Evolutionary conservation across 1,140 invertebrate species (phyloP), one percentile per base, ranked within the genome.

Genomic region (Apocrypta bakeri): DNA sequence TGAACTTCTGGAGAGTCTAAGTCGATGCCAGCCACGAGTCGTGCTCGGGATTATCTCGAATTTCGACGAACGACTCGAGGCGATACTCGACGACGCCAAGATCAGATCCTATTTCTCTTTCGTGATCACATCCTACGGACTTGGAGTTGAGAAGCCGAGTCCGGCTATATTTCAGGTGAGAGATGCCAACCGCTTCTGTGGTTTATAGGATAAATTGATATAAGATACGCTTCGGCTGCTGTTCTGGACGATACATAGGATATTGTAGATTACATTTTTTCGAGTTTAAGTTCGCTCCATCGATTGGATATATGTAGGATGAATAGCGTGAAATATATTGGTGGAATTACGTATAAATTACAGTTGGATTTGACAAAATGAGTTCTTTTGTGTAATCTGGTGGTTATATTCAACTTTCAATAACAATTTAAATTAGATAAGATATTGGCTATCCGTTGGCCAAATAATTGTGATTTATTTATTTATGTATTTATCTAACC

Each of bases 1-100:
- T 3, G 93, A 95, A 37, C 89, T 97, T 42, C 91, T 98, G 0
- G 89, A 94, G 40, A 92, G 93, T 82, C 87, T 96, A 21, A 92
- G 91, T 77, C 85, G 88, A 31, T 88, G 89, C 27, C 88, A 88
- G 29, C 88, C 88, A 25, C 86, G 90, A 63, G 85, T 95, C 17
- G 86, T 91, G 6, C 83, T 98, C 29, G 97, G 97, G 24, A 94
- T 97, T 0, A 95, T 98, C 84, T 97, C 97, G 17, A 98, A 98
- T 92, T 97, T 96, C 92, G 97, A 98, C 92, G 95, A 96, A 69
- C 93, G 97, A 77, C 90, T 98, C 0, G 91, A 95, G 73, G 90
- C 91, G 3, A 94, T 98, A 79, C 91, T 98, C 31, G 77, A 88
- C 3, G 94, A 94, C 83, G 92, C 95, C 14, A 93, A 93, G 31